Conservation (phyloP, 2,888 invertebrate species). For the Oscheius sp. region DNA sequence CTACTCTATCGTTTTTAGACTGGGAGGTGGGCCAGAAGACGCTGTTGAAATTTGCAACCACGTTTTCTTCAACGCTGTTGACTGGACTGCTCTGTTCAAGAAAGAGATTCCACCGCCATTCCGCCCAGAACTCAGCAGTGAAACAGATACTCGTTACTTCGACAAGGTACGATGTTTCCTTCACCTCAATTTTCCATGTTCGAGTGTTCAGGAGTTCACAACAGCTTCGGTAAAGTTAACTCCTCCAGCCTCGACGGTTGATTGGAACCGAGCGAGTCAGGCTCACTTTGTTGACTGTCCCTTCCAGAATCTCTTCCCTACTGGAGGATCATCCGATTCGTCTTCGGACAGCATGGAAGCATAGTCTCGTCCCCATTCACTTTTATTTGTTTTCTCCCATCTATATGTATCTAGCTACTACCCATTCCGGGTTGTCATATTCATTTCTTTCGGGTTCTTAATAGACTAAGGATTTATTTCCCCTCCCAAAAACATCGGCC, state of each 20-base stretch:
- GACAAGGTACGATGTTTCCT: slow-evolving; percentile 77
- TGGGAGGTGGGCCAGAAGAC: slow-evolving; percentile 94
- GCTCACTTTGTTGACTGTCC: background rate
- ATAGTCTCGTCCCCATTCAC: background rate
- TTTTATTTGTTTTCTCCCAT: too few species aligned
- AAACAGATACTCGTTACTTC: slow-evolving; percentile 96
- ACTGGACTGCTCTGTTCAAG: slow-evolving; percentile 92
- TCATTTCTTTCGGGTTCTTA: too few species aligned
- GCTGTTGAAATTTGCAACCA: slow-evolving; percentile 93
- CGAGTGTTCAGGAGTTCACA: slow-evolving; percentile 85
- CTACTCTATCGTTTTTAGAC: slow-evolving; percentile 64
- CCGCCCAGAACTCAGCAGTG: slow-evolving; percentile 84
- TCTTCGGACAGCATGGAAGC: slow-evolving; percentile 1
- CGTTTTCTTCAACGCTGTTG: slow-evolving; percentile 92
- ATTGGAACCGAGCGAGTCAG: background rate
- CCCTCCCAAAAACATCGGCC: too few species aligned
- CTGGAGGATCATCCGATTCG: background rate
- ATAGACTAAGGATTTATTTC: too few species aligned
- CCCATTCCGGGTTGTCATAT: too few species aligned
- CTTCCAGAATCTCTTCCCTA: background rate
- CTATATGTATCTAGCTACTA: too few species aligned
- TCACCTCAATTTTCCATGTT: background rate
- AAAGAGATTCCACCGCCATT: slow-evolving; percentile 87
- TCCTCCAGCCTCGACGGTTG: slow-evolving; percentile 81
- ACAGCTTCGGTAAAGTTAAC: slow-evolving; percentile 95